phyloP scores from a whole-genome alignment of 2,888 invertebrate genomes.

The Phragmatobia fuliginosa region DNA sequence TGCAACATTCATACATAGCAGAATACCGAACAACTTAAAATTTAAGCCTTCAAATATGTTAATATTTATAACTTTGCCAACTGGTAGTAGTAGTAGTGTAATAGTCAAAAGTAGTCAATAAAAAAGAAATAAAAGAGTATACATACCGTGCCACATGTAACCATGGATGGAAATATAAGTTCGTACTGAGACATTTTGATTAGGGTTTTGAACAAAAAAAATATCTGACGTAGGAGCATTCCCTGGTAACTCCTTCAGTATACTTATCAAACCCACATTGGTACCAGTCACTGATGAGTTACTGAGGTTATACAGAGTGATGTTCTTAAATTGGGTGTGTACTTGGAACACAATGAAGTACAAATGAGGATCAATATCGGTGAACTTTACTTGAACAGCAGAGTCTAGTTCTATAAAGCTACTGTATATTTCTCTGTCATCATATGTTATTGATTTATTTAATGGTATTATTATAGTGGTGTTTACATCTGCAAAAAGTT shows the following conservation, averaged over 20 bases:
- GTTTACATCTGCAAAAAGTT: constrained; percentile 77
- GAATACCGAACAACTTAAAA: too few species aligned
- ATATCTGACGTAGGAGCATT: constrained; percentile 49
- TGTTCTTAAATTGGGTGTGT: constrained; percentile 86
- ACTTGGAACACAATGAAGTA: constrained; percentile 88
- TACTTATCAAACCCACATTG: constrained; percentile 86
- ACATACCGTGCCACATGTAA: constrained; percentile 63
- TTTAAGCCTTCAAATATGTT: too few species aligned
- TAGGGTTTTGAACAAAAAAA: constrained; percentile 79
- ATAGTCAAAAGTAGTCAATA: too few species aligned
- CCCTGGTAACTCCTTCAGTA: constrained; percentile 48
- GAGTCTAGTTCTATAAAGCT: constrained; percentile 63
- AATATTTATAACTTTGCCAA: too few species aligned
- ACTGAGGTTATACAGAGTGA: constrained; percentile 83
- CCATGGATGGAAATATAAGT: constrained; percentile 84
- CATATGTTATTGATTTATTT: constrained; percentile 59
- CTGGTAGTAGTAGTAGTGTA: too few species aligned
- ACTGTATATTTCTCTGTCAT: constrained; percentile 69
- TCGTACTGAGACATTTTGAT: constrained; percentile 62
- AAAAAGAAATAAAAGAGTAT: too few species aligned
- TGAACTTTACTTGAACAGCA: constrained; percentile 71
- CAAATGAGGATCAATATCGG: constrained; percentile 73
- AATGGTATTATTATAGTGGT: constrained; percentile 64
- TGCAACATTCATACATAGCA: too few species aligned
- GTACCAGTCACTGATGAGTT: constrained; percentile 82